Conservation (phyloP, 64 coral and sea anemone species). For the Acropora tenuis region DNA sequence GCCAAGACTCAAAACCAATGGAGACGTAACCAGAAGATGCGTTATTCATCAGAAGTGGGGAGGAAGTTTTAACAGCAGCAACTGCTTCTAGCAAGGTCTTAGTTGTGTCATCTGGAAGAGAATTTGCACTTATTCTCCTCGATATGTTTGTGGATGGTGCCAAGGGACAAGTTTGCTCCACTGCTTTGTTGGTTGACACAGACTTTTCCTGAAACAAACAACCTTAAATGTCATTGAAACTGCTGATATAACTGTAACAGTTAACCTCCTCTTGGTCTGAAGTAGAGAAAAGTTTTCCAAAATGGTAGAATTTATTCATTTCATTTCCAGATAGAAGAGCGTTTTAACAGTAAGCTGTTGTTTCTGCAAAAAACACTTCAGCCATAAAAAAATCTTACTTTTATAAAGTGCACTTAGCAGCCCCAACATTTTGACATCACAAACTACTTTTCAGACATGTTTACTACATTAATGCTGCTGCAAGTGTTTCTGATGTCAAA, state of each 20-base stretch:
- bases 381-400: too few relatives aligned
- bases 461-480: too few relatives aligned
- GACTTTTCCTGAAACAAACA: neutral
- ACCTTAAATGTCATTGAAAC: neutral
- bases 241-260: neutral
- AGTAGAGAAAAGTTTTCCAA: too few relatives aligned
- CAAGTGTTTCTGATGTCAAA: too few relatives aligned
- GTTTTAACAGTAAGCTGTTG: too few relatives aligned
- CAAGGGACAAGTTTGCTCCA: neutral
- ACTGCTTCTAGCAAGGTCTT: neutral
- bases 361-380: too few relatives aligned
- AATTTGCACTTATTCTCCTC: neutral
- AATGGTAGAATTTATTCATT: too few relatives aligned
- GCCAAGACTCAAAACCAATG: conserved; percentile 17
- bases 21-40: conserved; percentile 25
- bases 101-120: neutral
- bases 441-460: too few relatives aligned
- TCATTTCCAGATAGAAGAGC: too few relatives aligned
- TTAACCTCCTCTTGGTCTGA: neutral
- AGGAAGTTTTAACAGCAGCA: too few relatives aligned
- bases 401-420: too few relatives aligned
- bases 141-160: neutral
- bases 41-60: neutral
- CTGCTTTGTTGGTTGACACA: neutral
- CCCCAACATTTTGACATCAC: too few relatives aligned